phyloP scores from a whole-genome alignment of 2,113 vertebrate species.

The Elanus axillaris region DNA sequence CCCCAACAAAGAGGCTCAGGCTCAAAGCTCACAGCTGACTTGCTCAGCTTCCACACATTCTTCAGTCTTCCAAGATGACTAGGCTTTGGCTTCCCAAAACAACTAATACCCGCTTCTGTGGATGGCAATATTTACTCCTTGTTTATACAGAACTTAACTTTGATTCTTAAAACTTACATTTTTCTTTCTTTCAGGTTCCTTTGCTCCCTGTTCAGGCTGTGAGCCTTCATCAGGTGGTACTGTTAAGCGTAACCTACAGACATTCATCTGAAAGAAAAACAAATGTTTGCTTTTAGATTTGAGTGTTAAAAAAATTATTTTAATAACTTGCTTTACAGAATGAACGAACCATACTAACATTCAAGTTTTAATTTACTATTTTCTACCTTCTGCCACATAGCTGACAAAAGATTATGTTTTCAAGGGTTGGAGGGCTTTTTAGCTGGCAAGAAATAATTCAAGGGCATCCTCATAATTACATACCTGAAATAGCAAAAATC shows the following conservation, averaged over 20 bases:
- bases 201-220: constrained; percentile 63
- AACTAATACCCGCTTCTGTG: neutral
- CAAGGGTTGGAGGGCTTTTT: neutral
- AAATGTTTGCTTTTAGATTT: neutral
- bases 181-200: constrained; percentile 67
- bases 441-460: neutral
- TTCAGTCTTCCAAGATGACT: neutral
- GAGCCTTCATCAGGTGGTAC: constrained; percentile 77
- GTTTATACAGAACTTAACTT: neutral
- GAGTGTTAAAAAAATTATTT: neutral
- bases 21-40: neutral
- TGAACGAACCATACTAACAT: neutral
- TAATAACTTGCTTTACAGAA: neutral
- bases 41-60: neutral
- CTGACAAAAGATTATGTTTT: neutral
- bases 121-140: neutral
- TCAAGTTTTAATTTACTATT: neutral
- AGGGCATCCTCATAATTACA: neutral
- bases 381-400: neutral
- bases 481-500: neutral
- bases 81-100: neutral
- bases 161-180: constrained; percentile 73
- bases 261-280: constrained; percentile 75
- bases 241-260: constrained; percentile 87
- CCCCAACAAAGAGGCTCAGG: neutral